phyloP scores from a whole-genome alignment of 2,888 invertebrate species.

The Apotomis betuletana region DNA sequence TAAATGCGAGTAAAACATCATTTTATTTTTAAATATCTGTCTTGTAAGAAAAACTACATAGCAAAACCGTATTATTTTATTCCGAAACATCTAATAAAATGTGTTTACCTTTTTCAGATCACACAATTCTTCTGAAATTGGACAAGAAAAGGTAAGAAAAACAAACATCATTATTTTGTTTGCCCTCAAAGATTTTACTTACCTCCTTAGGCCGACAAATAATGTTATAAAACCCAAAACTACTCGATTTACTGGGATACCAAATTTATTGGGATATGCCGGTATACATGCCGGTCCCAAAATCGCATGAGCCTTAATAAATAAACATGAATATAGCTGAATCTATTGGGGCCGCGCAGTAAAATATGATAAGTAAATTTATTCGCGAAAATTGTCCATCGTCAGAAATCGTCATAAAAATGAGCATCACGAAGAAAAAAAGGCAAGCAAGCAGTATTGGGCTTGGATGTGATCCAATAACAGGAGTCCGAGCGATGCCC shows the following conservation, averaged over 20 bases:
- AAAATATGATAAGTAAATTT: slow-evolving; percentile 67
- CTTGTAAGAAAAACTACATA: too few species aligned
- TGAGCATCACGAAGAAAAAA: slow-evolving; percentile 52
- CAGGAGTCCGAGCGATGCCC: slow-evolving; percentile 47
- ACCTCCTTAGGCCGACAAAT: slow-evolving; percentile 1
- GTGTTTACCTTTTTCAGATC: slow-evolving; percentile 24
- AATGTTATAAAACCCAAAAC: slow-evolving; percentile 39
- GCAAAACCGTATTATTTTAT: neutral
- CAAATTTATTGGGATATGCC: slow-evolving; percentile 48
- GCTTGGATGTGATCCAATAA: slow-evolving; percentile 51
- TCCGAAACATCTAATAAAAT: neutral
- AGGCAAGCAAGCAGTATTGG: slow-evolving; percentile 46
- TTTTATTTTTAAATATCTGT: too few species aligned
- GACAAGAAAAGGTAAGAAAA: slow-evolving; percentile 23
- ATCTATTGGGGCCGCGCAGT: slow-evolving; percentile 53
- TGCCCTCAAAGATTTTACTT: neutral
- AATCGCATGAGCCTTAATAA: slow-evolving; percentile 61
- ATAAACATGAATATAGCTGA: slow-evolving; percentile 66
- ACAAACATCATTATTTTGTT: slow-evolving; percentile 6
- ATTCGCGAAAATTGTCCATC: slow-evolving; percentile 59
- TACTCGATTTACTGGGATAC: slow-evolving; percentile 45
- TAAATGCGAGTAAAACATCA: too few species aligned
- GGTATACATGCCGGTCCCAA: slow-evolving; percentile 37
- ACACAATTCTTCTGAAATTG: neutral
- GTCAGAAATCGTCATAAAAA: slow-evolving; percentile 54